A percentile compares a stretch with the other conserved stretches of the same genome.
These are phyloP conservation scores for Megamerina dolium DNA, from an alignment of 2,888 invertebrate genomes.

Conservation along the genomic window DNA sequence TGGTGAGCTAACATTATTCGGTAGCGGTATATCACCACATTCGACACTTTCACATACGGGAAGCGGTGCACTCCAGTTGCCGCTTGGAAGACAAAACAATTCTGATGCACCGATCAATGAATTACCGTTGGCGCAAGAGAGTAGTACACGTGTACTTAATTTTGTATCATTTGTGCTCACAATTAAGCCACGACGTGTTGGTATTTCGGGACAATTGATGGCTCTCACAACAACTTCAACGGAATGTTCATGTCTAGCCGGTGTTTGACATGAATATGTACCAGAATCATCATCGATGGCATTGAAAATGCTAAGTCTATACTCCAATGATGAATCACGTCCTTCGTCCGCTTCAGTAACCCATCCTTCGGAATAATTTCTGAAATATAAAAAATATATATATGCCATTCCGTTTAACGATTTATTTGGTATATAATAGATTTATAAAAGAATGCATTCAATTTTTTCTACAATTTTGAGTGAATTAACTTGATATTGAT, in stretches of 20 bases:
- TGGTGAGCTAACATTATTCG: constrained; percentile 57
- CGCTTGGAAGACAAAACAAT: constrained; percentile 71
- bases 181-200: constrained; percentile 66
- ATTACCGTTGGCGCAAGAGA: constrained; percentile 75
- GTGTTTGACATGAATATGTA: constrained; percentile 76
- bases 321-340: constrained; percentile 72
- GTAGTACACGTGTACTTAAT: constrained; percentile 66
- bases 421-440: no score
- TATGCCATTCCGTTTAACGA: not conserved
- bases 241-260: constrained; percentile 73
- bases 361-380: constrained; percentile 75
- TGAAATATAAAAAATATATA: constrained; percentile 24
- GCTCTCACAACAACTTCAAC: constrained; percentile 74
- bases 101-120: constrained; percentile 70
- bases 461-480: no score
- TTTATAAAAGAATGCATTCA: no score
- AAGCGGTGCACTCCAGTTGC: constrained; percentile 78
- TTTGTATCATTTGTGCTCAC: constrained; percentile 66
- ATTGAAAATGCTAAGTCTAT: constrained; percentile 71
- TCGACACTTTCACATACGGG: constrained; percentile 83
- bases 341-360: constrained; percentile 65
- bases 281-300: constrained; percentile 82
- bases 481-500: no score
- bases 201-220: constrained; percentile 73
- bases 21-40: constrained; percentile 66